Evolutionary conservation across 1,140 invertebrate genomes (phyloP).

Genomic region (Neoseiulus cucumeris): DNA sequence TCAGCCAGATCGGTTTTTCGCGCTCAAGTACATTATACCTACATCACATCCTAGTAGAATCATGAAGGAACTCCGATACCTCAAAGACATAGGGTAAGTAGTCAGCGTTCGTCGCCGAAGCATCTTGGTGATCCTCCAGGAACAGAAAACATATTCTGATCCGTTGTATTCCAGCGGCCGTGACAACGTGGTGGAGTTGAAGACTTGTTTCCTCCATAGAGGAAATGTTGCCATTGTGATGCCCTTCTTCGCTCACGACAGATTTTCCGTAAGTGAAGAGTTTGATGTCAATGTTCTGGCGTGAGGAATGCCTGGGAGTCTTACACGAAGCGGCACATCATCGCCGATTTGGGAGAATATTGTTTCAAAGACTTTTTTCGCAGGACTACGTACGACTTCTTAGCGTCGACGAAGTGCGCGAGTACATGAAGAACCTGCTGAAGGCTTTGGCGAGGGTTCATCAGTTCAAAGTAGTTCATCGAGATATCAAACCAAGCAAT

Average conservation of each 20-base stretch:
- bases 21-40: conserved; percentile 22
- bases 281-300: too few species aligned
- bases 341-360: too few species aligned
- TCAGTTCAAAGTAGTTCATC: conserved; percentile 61
- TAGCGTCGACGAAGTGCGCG: conserved; percentile 42
- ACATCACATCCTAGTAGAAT: conserved; percentile 21
- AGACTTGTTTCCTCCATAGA: conserved; percentile 49
- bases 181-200: conserved; percentile 58
- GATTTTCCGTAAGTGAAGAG: conserved; percentile 42
- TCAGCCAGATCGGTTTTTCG: conserved; percentile 16
- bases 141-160: too few species aligned
- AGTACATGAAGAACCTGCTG: conserved; percentile 62
- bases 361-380: too few species aligned
- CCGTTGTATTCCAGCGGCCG: conserved; percentile 52
- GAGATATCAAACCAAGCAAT: conserved; percentile 82
- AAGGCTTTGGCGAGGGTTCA: conserved; percentile 58
- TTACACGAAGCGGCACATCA: too few species aligned
- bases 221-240: conserved; percentile 71
- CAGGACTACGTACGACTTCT: conserved; percentile 44
- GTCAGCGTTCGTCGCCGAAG: too few species aligned
- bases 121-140: too few species aligned
- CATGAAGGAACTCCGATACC: conserved; percentile 20
- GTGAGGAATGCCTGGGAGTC: too few species aligned
- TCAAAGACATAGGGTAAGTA: conserved; percentile 21
- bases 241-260: conserved; percentile 64